phyloP scores from a whole-genome alignment of 2,113 vertebrate genomes.

The Herpetotheres cachinnans region DNA sequence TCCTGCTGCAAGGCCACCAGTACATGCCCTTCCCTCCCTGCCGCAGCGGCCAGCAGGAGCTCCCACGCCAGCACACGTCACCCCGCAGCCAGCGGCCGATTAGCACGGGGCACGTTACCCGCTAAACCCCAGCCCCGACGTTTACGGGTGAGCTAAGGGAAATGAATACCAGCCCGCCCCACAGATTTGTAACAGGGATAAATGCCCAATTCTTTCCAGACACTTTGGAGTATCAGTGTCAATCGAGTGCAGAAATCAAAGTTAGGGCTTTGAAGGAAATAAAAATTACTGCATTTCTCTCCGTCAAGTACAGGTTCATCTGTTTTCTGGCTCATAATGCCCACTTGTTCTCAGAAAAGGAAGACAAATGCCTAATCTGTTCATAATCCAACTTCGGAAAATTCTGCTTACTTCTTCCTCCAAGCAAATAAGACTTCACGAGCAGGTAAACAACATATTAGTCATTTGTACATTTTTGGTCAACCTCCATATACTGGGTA shows the following conservation, averaged over 20 bases:
- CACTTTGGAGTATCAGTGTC: background rate
- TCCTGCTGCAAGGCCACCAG: background rate
- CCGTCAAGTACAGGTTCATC: background rate
- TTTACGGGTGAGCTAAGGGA: background rate
- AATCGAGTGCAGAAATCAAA: background rate
- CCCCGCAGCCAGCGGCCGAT: background rate
- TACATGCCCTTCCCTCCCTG: background rate
- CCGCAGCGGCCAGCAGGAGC: fast-evolving
- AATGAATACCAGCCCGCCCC: background rate
- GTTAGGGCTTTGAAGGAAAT: background rate
- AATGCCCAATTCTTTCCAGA: background rate
- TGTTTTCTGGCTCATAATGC: background rate
- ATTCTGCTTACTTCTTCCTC: background rate
- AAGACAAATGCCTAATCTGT: background rate
- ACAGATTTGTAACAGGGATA: background rate
- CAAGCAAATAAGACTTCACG: background rate
- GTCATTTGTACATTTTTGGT: background rate
- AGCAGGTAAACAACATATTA: background rate
- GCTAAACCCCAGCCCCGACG: background rate
- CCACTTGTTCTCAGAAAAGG: background rate
- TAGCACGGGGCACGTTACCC: background rate
- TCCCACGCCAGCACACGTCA: background rate
- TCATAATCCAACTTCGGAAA: background rate
- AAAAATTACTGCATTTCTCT: background rate
- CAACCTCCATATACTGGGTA: fast-evolving